These are phyloP conservation scores for Phylloscopus trochilus DNA, from an alignment of 2,113 vertebrate genomes.

Conservation along the genomic window DNA sequence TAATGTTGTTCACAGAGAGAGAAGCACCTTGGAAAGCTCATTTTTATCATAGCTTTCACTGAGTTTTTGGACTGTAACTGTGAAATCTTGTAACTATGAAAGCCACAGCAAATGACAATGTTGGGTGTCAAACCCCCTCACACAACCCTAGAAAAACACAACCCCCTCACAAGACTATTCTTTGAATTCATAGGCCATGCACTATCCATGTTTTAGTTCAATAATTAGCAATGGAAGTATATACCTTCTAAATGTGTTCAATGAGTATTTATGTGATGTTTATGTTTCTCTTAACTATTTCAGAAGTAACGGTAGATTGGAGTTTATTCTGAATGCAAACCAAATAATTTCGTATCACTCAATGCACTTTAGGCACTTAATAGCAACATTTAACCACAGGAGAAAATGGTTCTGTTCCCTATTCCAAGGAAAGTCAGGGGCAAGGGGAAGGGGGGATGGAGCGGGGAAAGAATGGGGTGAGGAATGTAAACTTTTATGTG, in stretches of 20 bases:
- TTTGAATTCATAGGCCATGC: background rate
- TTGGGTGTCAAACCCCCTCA: background rate
- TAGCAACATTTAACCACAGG: constrained; percentile 26
- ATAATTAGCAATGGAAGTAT: background rate
- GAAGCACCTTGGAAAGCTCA: constrained; percentile 1
- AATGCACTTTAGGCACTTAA: constrained; percentile 50
- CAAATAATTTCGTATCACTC: constrained; percentile 45
- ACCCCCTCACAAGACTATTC: background rate
- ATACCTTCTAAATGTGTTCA: background rate
- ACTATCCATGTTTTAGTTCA: background rate
- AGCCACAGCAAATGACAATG: background rate
- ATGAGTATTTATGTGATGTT: background rate
- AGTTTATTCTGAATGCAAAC: constrained; percentile 54
- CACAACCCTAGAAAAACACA: background rate
- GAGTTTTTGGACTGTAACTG: background rate
- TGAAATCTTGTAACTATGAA: background rate
- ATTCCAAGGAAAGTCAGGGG: background rate
- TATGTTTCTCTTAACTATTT: constrained; percentile 27
- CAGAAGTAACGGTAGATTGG: background rate
- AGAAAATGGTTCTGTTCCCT: constrained; percentile 28
- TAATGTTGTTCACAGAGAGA: background rate
- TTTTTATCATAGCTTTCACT: background rate
- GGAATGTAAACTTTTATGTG: background rate
- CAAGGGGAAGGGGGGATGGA: fast-evolving
- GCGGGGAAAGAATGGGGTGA: background rate